phyloP scores from a whole-genome alignment of 2,113 vertebrate species.

The Rhabdornis inornatus region DNA sequence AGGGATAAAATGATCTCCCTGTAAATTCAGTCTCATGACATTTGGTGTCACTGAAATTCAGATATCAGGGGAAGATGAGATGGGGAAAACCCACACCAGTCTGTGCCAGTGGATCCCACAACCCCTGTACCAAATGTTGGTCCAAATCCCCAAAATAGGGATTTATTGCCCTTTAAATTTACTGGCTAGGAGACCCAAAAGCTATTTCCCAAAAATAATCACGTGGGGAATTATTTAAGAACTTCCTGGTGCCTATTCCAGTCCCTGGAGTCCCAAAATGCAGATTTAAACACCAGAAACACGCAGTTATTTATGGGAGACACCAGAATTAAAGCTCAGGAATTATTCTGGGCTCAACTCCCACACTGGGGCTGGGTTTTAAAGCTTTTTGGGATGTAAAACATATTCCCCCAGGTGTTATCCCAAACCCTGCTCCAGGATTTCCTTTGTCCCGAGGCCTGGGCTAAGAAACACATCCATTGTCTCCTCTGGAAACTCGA shows the following conservation, averaged over 20 bases:
- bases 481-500: neutral
- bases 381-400: neutral
- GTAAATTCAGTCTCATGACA: neutral
- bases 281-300: neutral
- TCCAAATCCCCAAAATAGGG: neutral
- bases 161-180: neutral
- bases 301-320: neutral
- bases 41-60: neutral
- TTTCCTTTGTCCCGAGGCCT: neutral
- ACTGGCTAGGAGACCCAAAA: neutral
- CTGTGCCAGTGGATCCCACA: neutral
- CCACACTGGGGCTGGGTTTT: neutral
- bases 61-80: neutral
- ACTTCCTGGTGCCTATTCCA: neutral
- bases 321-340: neutral
- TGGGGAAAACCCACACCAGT: neutral
- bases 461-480: neutral
- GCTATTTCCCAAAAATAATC: neutral
- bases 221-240: neutral
- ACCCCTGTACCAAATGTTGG: neutral
- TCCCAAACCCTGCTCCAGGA: neutral
- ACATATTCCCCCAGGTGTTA: accelerated
- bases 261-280: neutral
- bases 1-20: neutral
- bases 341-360: neutral